These are phyloP conservation scores for Dexiosoma caninum DNA, from an alignment of 2,888 invertebrate species.

Conservation along the genomic window DNA sequence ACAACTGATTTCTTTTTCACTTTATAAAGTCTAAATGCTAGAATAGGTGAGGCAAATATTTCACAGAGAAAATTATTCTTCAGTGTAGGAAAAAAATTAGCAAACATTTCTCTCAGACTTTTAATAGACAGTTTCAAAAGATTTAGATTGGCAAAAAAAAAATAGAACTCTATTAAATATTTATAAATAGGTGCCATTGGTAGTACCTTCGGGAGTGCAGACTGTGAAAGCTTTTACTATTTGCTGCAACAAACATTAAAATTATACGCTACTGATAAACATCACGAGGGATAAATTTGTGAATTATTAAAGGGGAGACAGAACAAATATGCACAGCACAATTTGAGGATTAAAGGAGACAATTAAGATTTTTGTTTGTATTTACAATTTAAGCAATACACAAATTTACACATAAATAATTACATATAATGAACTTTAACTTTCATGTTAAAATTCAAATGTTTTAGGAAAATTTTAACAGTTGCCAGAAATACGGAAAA, in stretches of 20 bases:
- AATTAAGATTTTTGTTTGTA: conserved; percentile 3
- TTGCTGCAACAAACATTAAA: conserved; percentile 1
- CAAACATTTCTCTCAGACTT: no score
- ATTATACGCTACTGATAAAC: conserved; percentile 53
- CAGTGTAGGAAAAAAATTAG: no score
- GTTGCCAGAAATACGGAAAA: no score
- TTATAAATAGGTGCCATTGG: not conserved
- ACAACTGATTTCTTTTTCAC: not conserved
- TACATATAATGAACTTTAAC: not conserved
- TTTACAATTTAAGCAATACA: not conserved
- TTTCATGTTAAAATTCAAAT: not conserved
- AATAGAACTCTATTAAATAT: no score
- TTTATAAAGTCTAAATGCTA: no score
- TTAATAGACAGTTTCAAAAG: no score
- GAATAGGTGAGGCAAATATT: no score
- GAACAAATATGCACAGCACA: conserved; percentile 17
- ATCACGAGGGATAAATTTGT: conserved; percentile 61
- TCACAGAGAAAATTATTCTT: no score
- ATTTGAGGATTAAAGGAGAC: conserved; percentile 1
- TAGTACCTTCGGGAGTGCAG: not conserved
- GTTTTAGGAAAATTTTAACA: no score
- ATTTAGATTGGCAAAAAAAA: no score
- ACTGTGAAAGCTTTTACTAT: not conserved
- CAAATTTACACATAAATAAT: not conserved
- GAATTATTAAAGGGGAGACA: conserved; percentile 56